Base-by-base conservation (phyloP, 2,888 invertebrate genomes). In the Agrilus biguttatus region DNA sequence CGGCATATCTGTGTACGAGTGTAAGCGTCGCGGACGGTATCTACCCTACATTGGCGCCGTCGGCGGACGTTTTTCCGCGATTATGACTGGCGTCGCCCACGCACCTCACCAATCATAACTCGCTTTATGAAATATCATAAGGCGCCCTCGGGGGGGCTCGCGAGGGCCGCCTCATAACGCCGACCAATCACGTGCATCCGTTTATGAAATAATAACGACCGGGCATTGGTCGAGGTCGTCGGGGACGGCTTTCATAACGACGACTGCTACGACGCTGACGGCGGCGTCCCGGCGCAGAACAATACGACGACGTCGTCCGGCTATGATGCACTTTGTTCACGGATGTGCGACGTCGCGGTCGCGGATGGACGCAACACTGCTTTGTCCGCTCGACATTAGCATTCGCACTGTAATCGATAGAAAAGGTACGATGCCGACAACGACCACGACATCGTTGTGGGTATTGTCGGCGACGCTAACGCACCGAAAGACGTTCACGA, bases 121-220 rank as follows among this genome's bases (percentile, higher is more conserved):
- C 43, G 33, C 47, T 49, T 51, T 60, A 61, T 61, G 58, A 58
- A 59, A 58, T 60, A 60, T 63, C 50, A 62, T 62, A 62, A 59
- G 2, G 28, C 28, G 28, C 28, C 28, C 28, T 28, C 28, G 54
- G 43, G 48, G 40, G 49, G 47, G 45, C 48, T 50, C 59, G 59
- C 58, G 59, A 60, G 43, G 50, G 48, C 42, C 54, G 56, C 49
- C 47, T 43, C 71, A 71, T 71, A 70, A 69, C 70, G 65, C 59
- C 59, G 64, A 51, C 62, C 69, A 63, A 75, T 75, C 70, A 59
- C 59, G 66, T 70, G 59, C 59, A 66, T 66, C 60, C 52, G 71
- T 71, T 73, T 75, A 75, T 75, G 72, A 75, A 75, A 75, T 74
- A 74, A 75, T 75, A 75, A 71, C 71, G 69, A 53, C 55, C 58